These are phyloP conservation scores for Calephelis perditalis DNA, from an alignment of 2,888 invertebrate species.

Conservation along the genomic window DNA sequence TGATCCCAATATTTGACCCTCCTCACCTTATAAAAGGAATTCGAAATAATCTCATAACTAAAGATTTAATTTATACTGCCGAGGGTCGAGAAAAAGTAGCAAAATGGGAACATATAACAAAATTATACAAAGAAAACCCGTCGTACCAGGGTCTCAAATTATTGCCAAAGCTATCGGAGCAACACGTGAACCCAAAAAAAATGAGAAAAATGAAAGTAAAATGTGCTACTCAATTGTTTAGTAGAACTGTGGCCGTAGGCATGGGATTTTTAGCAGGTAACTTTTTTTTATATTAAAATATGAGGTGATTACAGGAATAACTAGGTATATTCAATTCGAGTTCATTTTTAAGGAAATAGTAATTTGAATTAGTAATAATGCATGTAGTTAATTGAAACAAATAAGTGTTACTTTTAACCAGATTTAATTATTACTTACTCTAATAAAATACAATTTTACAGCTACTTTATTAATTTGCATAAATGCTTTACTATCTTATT, in stretches of 20 bases:
- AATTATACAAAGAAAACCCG: constrained; percentile 12
- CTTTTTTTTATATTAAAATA: background rate
- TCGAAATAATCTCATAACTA: constrained; percentile 30
- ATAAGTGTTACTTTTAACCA: too few relatives aligned
- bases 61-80: constrained; percentile 19
- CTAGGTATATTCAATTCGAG: too few relatives aligned
- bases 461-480: too few relatives aligned
- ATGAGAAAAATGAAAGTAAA: constrained; percentile 29
- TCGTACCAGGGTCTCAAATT: constrained; percentile 12
- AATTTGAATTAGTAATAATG: too few relatives aligned
- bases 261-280: constrained; percentile 19
- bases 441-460: too few relatives aligned
- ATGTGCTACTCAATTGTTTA: constrained; percentile 19
- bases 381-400: too few relatives aligned
- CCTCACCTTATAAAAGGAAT: constrained; percentile 29
- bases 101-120: constrained; percentile 18
- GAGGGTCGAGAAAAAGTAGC: constrained; percentile 16
- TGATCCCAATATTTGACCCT: background rate
- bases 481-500: background rate
- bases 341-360: too few relatives aligned
- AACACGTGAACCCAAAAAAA: constrained; percentile 12
- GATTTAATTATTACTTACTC: too few relatives aligned
- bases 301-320: too few relatives aligned
- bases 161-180: constrained; percentile 13
- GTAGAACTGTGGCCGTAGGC: constrained; percentile 15